A percentile compares a stretch with the other conserved stretches of the same genome.
These are phyloP conservation scores for Phyllotreta striolata DNA, from an alignment of 2,888 invertebrate species.

Conservation along the genomic window DNA sequence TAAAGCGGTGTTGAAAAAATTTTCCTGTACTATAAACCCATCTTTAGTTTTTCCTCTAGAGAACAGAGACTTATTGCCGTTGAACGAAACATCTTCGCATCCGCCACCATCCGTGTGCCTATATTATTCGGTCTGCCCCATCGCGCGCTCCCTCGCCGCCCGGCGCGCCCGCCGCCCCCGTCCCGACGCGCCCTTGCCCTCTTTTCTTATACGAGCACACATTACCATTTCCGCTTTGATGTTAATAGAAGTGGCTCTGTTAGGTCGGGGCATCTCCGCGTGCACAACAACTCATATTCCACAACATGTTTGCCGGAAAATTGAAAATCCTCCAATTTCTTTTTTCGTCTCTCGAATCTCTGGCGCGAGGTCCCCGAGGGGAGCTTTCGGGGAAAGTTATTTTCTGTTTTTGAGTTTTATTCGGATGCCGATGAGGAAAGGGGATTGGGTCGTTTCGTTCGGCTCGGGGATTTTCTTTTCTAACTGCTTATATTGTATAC, in stretches of 20 bases:
- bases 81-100: constrained; percentile 55
- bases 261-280: constrained; percentile 26
- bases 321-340: constrained; percentile 39
- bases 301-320: constrained; percentile 39
- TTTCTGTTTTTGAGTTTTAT: constrained; percentile 26
- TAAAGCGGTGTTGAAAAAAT: too few species aligned
- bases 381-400: constrained; percentile 23
- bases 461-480: neutral
- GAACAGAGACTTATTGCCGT: constrained; percentile 55
- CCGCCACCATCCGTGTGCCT: constrained; percentile 41
- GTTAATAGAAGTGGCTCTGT: constrained; percentile 39
- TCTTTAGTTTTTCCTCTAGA: constrained; percentile 52
- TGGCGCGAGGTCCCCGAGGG: constrained; percentile 22
- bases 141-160: constrained; percentile 34
- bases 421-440: constrained; percentile 10
- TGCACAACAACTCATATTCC: constrained; percentile 41
- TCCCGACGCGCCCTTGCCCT: constrained; percentile 29
- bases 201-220: constrained; percentile 39
- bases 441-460: neutral
- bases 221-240: constrained; percentile 42
- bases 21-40: constrained; percentile 26
- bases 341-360: constrained; percentile 29
- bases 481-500: neutral
- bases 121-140: constrained; percentile 41
- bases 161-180: constrained; percentile 37